Percentiles rank a stretch among this genome's conserved stretches.
These are phyloP conservation scores for Drosophila ochracea DNA, from an alignment of 2,888 invertebrate genomes.

Conservation along the genomic window DNA sequence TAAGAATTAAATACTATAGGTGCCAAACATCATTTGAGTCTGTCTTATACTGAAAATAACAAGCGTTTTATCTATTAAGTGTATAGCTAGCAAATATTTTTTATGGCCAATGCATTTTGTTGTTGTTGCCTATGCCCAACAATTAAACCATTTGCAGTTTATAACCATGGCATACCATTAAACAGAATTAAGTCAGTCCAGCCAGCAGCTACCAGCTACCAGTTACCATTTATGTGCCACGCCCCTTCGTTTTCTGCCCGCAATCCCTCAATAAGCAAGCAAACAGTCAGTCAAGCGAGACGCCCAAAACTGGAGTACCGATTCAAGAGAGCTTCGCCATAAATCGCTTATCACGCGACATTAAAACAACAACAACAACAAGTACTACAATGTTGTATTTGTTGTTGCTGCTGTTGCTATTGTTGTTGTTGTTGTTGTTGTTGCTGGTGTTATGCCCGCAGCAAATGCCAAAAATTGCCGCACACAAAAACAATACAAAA, in stretches of 20 bases:
- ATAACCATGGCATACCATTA: conserved; percentile 78
- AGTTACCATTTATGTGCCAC: background rate
- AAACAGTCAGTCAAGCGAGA: conserved; percentile 71
- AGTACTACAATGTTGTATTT: conserved; percentile 23
- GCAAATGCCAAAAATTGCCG: conserved; percentile 80
- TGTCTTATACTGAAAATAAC: conserved; percentile 4
- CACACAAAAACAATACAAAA: conserved; percentile 76
- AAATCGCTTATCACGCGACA: conserved; percentile 81
- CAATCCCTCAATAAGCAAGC: conserved; percentile 27
- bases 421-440: conserved; percentile 29
- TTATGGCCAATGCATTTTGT: conserved; percentile 42
- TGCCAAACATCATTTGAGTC: conserved; percentile 3
- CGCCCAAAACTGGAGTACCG: conserved; percentile 72
- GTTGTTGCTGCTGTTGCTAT: conserved; percentile 26
- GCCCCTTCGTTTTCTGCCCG: conserved; percentile 8
- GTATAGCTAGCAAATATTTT: conserved; percentile 31
- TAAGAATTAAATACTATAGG: background rate
- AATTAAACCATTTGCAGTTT: conserved; percentile 80
- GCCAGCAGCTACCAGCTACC: conserved; percentile 18
- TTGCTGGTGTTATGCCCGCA: conserved; percentile 64
- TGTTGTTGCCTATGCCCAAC: conserved; percentile 51
- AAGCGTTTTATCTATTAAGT: conserved; percentile 25
- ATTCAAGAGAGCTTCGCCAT: conserved; percentile 77
- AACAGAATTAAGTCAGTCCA: conserved; percentile 74
- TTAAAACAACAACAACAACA: conserved; percentile 64